These are phyloP conservation scores for Drosophila austrosaltans DNA, from an alignment of 2,888 invertebrate genomes.

Conservation along the genomic window DNA sequence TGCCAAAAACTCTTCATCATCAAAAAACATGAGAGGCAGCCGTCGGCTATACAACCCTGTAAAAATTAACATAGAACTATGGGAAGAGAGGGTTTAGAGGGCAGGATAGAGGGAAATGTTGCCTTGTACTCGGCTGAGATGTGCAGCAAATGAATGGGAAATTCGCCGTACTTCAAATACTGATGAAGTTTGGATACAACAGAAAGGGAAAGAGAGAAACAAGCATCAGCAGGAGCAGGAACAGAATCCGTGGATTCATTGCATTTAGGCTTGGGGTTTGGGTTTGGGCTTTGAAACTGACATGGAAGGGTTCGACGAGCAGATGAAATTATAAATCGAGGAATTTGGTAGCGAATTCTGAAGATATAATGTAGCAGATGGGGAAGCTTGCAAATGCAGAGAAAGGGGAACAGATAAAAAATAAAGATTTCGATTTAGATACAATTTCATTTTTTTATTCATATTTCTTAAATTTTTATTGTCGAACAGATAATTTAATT, in stretches of 20 bases:
- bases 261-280: neutral
- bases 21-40: constrained; percentile 67
- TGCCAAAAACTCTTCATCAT: constrained; percentile 76
- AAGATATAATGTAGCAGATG: neutral
- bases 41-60: constrained; percentile 6
- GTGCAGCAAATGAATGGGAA: constrained; percentile 55
- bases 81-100: neutral
- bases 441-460: neutral
- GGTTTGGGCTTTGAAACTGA: too few species aligned
- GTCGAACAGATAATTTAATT: neutral
- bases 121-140: constrained; percentile 33
- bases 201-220: neutral
- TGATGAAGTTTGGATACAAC: constrained; percentile 14
- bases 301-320: constrained; percentile 2
- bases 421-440: neutral
- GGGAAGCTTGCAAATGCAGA: neutral
- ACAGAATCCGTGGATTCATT: constrained; percentile 12
- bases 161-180: constrained; percentile 36
- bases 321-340: constrained; percentile 8
- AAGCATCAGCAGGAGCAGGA: neutral
- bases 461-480: neutral
- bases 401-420: neutral
- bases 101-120: constrained; percentile 1
- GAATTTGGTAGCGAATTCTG: neutral
- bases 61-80: constrained; percentile 22